phyloP scores from a whole-genome alignment of 2,113 vertebrate species.

The Cyprinus carpio region DNA sequence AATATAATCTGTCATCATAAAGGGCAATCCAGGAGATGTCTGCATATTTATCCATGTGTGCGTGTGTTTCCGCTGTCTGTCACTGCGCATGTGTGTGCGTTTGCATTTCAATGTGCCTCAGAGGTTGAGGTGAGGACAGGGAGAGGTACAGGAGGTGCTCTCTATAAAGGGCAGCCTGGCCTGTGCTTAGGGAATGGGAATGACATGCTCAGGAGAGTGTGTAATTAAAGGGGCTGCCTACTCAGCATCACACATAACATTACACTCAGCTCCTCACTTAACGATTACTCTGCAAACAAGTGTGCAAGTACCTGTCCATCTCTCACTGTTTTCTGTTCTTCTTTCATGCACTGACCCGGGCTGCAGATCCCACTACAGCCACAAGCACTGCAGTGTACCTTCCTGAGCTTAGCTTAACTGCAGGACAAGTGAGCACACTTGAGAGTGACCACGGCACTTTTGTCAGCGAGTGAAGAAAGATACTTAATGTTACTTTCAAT shows the following conservation, averaged over 20 bases:
- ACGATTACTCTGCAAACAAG: slow-evolving; percentile 54
- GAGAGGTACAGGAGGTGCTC: slow-evolving; percentile 30
- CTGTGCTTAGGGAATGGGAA: slow-evolving; percentile 40
- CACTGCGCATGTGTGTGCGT: slow-evolving; percentile 6
- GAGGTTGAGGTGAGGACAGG: slow-evolving; percentile 41
- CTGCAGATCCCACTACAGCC: background rate
- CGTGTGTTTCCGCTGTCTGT: slow-evolving; percentile 2
- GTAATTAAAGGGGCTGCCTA: slow-evolving; percentile 59
- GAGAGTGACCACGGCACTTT: background rate
- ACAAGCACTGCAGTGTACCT: slow-evolving; percentile 16
- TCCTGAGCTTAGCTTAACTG: slow-evolving; percentile 16
- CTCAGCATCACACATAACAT: slow-evolving; percentile 54
- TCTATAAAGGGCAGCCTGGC: slow-evolving; percentile 46
- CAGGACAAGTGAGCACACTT: slow-evolving; percentile 16
- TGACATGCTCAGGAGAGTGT: slow-evolving; percentile 61
- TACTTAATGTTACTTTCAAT: slow-evolving; percentile 25
- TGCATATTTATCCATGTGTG: slow-evolving; percentile 34
- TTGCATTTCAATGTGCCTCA: slow-evolving; percentile 38
- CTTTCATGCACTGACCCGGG: slow-evolving; percentile 9
- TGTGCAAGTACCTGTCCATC: slow-evolving; percentile 13
- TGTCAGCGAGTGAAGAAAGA: background rate
- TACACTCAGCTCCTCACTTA: slow-evolving; percentile 50
- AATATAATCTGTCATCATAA: slow-evolving; percentile 41
- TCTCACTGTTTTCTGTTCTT: background rate
- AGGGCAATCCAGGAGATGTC: slow-evolving; percentile 22